Evolutionary conservation across 2,888 invertebrate genomes (phyloP).

Genomic region (Prosopocoilus inquinatus): DNA sequence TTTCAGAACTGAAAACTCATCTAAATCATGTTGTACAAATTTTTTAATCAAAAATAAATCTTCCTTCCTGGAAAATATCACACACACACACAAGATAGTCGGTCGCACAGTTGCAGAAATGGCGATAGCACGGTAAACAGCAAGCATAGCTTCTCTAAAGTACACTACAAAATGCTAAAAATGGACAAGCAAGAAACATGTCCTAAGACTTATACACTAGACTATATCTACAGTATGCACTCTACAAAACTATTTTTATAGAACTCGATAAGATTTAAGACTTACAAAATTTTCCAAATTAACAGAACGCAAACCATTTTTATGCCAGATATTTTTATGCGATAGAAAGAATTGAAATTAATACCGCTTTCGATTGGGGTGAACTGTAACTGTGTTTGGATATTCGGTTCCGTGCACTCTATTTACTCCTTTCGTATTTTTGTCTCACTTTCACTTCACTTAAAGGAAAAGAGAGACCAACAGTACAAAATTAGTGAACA

Average conservation of each 20-base stretch:
- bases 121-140: conserved; percentile 23
- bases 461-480: too few species aligned
- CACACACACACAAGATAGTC: neutral
- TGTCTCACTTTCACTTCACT: too few species aligned
- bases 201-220: conserved; percentile 22
- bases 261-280: conserved; percentile 8
- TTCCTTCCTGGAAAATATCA: neutral
- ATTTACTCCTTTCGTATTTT: too few species aligned
- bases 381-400: too few species aligned
- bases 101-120: conserved; percentile 2
- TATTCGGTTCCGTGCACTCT: too few species aligned
- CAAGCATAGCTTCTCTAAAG: conserved; percentile 42
- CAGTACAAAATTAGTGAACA: too few species aligned
- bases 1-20: conserved; percentile 10
- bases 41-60: neutral
- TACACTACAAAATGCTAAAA: conserved; percentile 27
- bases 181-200: conserved; percentile 39
- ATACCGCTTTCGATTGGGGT: too few species aligned
- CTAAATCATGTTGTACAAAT: neutral
- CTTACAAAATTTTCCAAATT: conserved; percentile 2
- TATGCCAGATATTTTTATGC: too few species aligned
- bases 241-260: neutral
- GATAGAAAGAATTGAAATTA: too few species aligned
- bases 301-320: conserved; percentile 4
- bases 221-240: neutral